Base-by-base conservation (phyloP, 1,140 invertebrate genomes). In the Papilio polyxenes region DNA sequence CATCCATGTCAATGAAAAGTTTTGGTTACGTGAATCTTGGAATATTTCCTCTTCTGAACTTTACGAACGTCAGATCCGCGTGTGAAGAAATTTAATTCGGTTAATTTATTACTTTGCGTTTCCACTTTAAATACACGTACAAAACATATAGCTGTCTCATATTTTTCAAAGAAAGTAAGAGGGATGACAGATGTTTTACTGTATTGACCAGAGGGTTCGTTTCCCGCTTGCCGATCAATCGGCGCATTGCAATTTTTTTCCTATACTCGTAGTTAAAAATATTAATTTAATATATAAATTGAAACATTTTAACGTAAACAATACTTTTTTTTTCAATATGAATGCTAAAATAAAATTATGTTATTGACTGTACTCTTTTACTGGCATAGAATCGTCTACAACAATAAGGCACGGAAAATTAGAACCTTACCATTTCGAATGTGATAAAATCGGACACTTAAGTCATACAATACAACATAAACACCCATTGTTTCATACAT, bases 1-100 rank as follows among this genome's bases (percentile, higher is more conserved):
- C 20, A 77, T 9, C 3, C 20, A 51, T 9, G 75, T 77, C 20
- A 77, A 48, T 74, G 72, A 44, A n/a, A 75, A 44, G 40, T 51
- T 77, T 77, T 20, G 49, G 75, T 0, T 77, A 77, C 75, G 48
- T 77, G 75, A 77, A 77, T 77, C 10, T 31, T 77, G 7, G 17
- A 44, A 40, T 20, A 20, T 75, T 48, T 75, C 74, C 74, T 72
- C 31, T 72, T 72, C 65, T 31, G 23, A 37, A 72, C 65, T 8
- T 40, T 37, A 72, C 31, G 11, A 9, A 59, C 56, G 59, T 40
- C 13, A 72, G 65, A 13, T 40, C 8, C 31, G 4, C 62, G 62
- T 31, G 62, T 31, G 20, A 62, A 23, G 59, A 62, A n/a, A 62
- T 62, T 17, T 62, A 62, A 62, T n/a, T 23, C 10, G 3, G n/a